Base-by-base conservation (phyloP, 2,888 invertebrate genomes). In the Stegana nigrithorax region DNA sequence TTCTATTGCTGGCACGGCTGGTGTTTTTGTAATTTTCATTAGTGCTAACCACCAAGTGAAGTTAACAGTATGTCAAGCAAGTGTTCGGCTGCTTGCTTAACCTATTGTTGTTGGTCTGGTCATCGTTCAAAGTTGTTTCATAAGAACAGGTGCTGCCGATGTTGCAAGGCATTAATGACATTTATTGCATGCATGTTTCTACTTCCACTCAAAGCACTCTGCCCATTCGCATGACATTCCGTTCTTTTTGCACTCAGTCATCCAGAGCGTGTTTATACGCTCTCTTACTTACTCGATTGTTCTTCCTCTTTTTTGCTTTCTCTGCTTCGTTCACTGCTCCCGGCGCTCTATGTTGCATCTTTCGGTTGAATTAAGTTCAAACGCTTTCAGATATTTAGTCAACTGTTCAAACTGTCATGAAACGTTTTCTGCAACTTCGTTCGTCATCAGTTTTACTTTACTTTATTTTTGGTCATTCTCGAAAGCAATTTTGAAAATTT, bases 41-140 rank as follows among this genome's bases (percentile, higher is more conserved):
- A 67, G 67, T 47, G 60, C 45, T 29, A 44, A 55, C 60, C 60
- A 60, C 45, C n/a, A 60, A 55, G 59, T 32, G 44, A 57, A 70
- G 73, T 67, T 74, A 67, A 63, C 77, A 70, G 63, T 59, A 60
- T 78, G 75, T 67, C 68, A 67, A 66, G 71, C 68, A 68, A 68
- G 66, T 56, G 73, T 77, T 78, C 45, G 45, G n/a, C 12, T 21
- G 47, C n/a, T 36, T 36, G 47, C 25, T 47, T 47, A 47, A 47
- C 5, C 25, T n/a, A 47, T 44, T 44, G 19, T 17, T 17, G n/a
- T 44, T 4, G 2, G 8, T 23, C 47, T 47, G n/a, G n/a, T 25
- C 47, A 23, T 47, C 47, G 8, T n/a, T 47, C 36, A 36, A 10
- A n/a, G 10, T 36, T 5, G n/a, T n/a, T n/a, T n/a, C n/a, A n/a